A percentile compares a stretch with the other conserved stretches of the same genome.
phyloP scores from a whole-genome alignment of 2,888 invertebrate species.

The Drosophila borealis region DNA sequence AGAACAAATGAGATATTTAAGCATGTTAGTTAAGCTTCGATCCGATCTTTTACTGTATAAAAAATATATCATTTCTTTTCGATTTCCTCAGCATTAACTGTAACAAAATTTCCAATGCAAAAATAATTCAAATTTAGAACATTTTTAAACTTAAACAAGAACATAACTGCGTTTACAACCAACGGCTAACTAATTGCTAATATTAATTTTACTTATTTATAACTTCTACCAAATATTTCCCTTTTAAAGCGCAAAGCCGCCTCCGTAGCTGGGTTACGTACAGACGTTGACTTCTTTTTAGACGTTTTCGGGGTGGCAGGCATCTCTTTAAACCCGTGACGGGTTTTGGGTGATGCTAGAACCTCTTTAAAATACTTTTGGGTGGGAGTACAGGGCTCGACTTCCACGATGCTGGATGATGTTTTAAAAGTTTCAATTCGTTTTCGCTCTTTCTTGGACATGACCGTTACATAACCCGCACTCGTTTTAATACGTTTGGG shows the following conservation, averaged over 20 bases:
- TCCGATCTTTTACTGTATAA: background rate
- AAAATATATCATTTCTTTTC: background rate
- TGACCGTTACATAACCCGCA: slow-evolving; percentile 64
- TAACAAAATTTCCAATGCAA: slow-evolving; percentile 3
- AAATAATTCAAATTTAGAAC: slow-evolving; percentile 9
- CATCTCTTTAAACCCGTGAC: slow-evolving; percentile 33
- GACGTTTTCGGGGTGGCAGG: background rate
- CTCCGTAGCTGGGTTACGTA: slow-evolving; percentile 45
- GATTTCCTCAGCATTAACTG: background rate
- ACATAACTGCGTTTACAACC: background rate
- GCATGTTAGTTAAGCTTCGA: background rate
- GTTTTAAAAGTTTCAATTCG: slow-evolving; percentile 56
- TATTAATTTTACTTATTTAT: slow-evolving; percentile 22
- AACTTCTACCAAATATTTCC: slow-evolving; percentile 37
- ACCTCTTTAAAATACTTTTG: slow-evolving; percentile 73
- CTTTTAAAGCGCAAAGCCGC: slow-evolving; percentile 61
- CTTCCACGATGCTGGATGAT: slow-evolving; percentile 76
- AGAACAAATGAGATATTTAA: background rate
- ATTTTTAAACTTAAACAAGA: slow-evolving; percentile 5
- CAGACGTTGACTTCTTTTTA: background rate
- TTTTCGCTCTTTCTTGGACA: slow-evolving; percentile 16
- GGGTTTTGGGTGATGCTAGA: slow-evolving; percentile 63
- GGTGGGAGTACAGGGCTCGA: slow-evolving; percentile 78
- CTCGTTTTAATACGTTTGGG: slow-evolving; percentile 49
- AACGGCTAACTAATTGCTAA: slow-evolving; percentile 2